phyloP scores from a whole-genome alignment of 2,797 vertebrate genomes.

The Meriones psammophilus region DNA sequence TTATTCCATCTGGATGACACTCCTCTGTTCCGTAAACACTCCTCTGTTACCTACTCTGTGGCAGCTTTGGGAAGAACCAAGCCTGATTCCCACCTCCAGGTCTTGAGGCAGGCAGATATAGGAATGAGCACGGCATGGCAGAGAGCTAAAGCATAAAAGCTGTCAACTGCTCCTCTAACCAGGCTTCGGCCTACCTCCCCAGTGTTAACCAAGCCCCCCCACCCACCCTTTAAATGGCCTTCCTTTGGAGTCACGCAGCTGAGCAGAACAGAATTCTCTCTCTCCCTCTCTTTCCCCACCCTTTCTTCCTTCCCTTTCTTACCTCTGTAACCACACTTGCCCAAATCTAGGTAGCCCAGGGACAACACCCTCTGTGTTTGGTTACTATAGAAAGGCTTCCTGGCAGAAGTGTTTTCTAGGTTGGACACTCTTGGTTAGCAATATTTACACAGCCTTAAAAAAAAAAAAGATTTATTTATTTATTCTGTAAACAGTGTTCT shows the following conservation, averaged over 20 bases:
- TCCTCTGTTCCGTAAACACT: neutral
- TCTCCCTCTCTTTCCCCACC: neutral
- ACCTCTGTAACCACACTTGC: too few species aligned
- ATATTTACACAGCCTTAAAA: too few species aligned
- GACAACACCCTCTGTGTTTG: neutral
- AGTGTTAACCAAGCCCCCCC: too few species aligned
- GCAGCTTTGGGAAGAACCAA: neutral
- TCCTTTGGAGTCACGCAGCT: neutral
- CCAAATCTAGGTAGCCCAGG: neutral
- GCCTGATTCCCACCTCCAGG: neutral
- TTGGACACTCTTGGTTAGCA: neutral
- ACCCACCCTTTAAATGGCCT: neutral
- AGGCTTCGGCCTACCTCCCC: too few species aligned
- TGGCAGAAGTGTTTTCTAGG: neutral
- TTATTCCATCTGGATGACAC: neutral
- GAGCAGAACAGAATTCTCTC: neutral
- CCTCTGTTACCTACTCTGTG: neutral
- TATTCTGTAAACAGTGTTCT: too few species aligned
- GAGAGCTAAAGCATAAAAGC: neutral
- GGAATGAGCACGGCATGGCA: too few species aligned
- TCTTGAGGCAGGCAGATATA: rapidly evolving
- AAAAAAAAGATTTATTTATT: too few species aligned
- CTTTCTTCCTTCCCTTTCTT: neutral
- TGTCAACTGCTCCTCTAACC: neutral
- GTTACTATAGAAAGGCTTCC: neutral